These are phyloP conservation scores for Sesamia inferens DNA, from an alignment of 2,888 invertebrate species.

Conservation along the genomic window DNA sequence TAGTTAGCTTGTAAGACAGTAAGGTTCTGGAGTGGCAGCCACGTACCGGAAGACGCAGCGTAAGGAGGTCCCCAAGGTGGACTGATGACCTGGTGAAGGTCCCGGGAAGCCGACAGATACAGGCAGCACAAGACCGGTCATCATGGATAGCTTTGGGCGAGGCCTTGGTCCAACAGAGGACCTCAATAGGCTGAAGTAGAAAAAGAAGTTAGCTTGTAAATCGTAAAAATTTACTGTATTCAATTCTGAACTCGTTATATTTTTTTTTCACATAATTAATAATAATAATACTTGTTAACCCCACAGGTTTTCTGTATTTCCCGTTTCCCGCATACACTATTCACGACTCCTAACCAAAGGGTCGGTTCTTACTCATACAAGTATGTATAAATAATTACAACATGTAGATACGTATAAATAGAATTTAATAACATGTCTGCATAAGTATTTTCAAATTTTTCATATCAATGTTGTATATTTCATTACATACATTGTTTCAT, in stretches of 20 bases:
- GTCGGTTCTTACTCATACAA: not conserved
- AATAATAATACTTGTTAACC: not conserved
- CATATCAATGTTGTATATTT: not conserved
- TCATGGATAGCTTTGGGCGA: too few relatives aligned
- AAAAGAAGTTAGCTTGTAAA: too few relatives aligned
- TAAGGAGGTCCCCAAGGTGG: too few relatives aligned
- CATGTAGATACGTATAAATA: not conserved
- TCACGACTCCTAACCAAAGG: slow-evolving; percentile 10
- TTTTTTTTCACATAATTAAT: not conserved
- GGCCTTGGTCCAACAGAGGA: too few relatives aligned
- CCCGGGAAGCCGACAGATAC: too few relatives aligned
- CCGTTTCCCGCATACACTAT: slow-evolving; percentile 5
- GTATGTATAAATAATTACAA: not conserved
- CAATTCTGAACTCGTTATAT: not conserved
- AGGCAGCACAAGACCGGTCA: too few relatives aligned
- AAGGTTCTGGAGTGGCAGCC: too few relatives aligned
- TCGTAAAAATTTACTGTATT: too few relatives aligned
- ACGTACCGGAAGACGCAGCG: too few relatives aligned
- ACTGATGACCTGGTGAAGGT: too few relatives aligned
- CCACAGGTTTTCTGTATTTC: not conserved
- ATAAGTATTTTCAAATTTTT: not conserved
- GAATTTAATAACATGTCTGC: not conserved
- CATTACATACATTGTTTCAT: not conserved
- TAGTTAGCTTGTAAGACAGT: too few relatives aligned
- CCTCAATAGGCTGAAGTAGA: too few relatives aligned